These are phyloP conservation scores for Pygathrix nemaeus DNA, from an alignment of 2,113 vertebrate genomes.

Conservation along the genomic window DNA sequence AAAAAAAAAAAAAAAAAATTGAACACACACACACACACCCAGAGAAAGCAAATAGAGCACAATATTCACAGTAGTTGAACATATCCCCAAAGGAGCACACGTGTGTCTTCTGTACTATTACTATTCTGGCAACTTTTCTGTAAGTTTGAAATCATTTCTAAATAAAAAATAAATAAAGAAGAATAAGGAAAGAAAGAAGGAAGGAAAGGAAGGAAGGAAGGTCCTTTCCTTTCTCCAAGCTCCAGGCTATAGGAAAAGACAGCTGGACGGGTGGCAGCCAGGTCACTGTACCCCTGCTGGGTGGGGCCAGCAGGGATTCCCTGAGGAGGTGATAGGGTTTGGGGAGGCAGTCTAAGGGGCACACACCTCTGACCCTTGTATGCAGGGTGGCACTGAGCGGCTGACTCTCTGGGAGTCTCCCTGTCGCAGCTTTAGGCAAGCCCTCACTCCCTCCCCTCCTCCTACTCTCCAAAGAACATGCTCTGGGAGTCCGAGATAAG, in stretches of 20 bases:
- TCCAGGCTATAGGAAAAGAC: background rate
- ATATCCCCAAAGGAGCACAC: background rate
- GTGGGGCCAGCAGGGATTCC: background rate
- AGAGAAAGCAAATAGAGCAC: background rate
- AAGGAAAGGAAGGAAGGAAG: background rate
- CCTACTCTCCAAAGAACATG: background rate
- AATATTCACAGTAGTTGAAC: background rate
- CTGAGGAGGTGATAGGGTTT: background rate
- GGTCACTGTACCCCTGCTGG: background rate
- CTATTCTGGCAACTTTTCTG: slow-evolving; percentile 21
- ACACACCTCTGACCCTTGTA: background rate
- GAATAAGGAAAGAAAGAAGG: too few relatives aligned
- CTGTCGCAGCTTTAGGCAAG: background rate
- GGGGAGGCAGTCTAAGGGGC: background rate
- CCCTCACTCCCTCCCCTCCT: background rate
- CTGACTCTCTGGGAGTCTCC: background rate
- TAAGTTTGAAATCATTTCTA: slow-evolving; percentile 35
- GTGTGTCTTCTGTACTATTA: background rate
- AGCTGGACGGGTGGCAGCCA: background rate
- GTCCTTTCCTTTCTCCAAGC: background rate
- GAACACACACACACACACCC: background rate
- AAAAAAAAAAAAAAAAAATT: too few relatives aligned
- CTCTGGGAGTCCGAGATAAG: background rate
- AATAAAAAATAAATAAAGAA: background rate
- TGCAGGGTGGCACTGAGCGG: background rate